Percentiles rank a stretch among this genome's conserved stretches.
Evolutionary conservation across 2,113 vertebrate species (phyloP).

Genomic region (Rhynchomys soricoides): DNA sequence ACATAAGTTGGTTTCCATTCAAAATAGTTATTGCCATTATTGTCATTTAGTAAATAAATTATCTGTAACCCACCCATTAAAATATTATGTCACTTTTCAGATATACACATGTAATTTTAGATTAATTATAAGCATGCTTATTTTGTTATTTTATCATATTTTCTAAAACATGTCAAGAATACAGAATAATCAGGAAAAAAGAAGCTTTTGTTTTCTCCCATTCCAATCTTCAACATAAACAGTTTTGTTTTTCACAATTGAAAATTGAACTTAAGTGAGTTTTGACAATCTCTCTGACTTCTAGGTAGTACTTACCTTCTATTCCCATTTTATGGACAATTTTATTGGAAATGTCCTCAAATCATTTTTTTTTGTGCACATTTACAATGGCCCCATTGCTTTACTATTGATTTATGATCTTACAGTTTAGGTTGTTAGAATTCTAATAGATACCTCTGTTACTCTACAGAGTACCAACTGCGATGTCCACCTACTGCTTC

Average conservation of each 20-base stretch:
- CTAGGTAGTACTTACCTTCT: not conserved
- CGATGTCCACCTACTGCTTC: not conserved
- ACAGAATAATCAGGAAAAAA: not conserved
- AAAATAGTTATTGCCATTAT: too few relatives aligned
- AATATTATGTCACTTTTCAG: not conserved
- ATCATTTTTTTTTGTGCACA: not conserved
- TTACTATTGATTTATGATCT: not conserved
- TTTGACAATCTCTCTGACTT: not conserved
- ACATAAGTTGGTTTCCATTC: too few relatives aligned
- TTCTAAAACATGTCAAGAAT: not conserved
- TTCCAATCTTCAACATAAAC: not conserved
- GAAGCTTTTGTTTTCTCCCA: accelerated
- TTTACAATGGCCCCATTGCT: not conserved
- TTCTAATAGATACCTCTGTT: not conserved
- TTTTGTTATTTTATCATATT: constrained; percentile 39
- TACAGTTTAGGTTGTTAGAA: not conserved
- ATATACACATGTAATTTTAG: not conserved
- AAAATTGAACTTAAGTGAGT: not conserved
- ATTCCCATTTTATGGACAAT: not conserved
- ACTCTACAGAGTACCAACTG: not conserved
- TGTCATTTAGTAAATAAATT: constrained; percentile 17
- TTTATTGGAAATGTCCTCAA: constrained; percentile 16
- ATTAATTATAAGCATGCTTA: not conserved
- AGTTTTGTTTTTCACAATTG: not conserved
- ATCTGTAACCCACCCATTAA: not conserved